A percentile compares a stretch with the other conserved stretches of the same genome.
Conservation (phyloP, 1,140 invertebrate species). For the Saccostrea cuccullata region DNA sequence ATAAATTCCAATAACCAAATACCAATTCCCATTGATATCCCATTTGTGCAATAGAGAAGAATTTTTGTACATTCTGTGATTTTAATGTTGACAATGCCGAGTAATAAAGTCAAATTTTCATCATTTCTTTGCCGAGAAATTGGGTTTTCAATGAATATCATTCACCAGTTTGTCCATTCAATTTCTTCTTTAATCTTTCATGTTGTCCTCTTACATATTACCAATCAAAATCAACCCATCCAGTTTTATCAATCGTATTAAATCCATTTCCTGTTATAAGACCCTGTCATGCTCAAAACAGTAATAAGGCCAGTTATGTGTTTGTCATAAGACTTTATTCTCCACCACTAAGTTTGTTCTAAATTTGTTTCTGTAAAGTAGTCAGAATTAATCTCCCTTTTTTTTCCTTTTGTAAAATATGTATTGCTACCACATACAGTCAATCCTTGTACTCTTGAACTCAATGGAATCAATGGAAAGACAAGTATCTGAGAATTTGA, state of each 20-base stretch:
- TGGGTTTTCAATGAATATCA: constrained; percentile 32
- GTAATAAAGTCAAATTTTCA: constrained; percentile 38
- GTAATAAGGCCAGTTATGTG: background rate
- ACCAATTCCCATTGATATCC: background rate
- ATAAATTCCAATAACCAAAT: constrained; percentile 8
- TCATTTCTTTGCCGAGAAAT: constrained; percentile 27
- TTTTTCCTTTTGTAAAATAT: no score
- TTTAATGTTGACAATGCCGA: constrained; percentile 19
- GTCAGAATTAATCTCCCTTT: no score
- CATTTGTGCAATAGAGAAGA: constrained; percentile 10
- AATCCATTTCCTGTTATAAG: constrained; percentile 16
- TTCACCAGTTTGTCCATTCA: constrained; percentile 20
- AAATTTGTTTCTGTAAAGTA: no score
- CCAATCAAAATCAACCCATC: constrained; percentile 28
- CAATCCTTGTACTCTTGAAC: no score
- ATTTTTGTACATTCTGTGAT: constrained; percentile 19
- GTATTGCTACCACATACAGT: no score
- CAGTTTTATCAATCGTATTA: constrained; percentile 4
- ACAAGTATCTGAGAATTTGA: no score
- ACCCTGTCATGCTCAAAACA: background rate
- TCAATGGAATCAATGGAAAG: no score
- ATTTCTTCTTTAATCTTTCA: constrained; percentile 34
- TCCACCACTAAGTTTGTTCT: background rate
- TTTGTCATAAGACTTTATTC: background rate
- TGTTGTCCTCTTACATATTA: constrained; percentile 23